Evolutionary conservation across 2,888 invertebrate species (phyloP), one percentile per base, ranked within the genome.

Genomic region (Mamestra brassicae): DNA sequence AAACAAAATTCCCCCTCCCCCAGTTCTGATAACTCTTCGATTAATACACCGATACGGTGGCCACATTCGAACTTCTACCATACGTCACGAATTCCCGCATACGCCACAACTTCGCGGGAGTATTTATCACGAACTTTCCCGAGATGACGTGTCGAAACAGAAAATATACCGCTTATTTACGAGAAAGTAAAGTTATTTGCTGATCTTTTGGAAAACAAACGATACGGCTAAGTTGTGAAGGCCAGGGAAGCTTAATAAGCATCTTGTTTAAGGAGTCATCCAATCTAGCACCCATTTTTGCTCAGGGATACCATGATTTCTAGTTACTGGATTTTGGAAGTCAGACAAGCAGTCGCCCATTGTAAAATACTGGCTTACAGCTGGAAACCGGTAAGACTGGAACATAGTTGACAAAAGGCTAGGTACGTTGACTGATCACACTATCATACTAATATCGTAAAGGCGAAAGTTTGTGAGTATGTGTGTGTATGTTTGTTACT

Each of bases 121-220:
- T 74, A 78, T 81, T 78, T 82, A 78, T 81, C 81, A 71, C 65
- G 34, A 81, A 78, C 55, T 82, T 81, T 11, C 5, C 71, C 57
- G 38, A 73, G 71, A 78, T 74, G 82, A 74, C 74, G 78, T 74
- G 82, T 69, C 65, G 82, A 82, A 71, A 74, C 63, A 26, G 54
- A 71, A 74, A 81, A 82, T 78, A 67, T 71, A 74, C 65, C 61
- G 62, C 45, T 62, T 78, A 57, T 73, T 68, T 69, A 81, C 64
- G 67, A 57, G 17, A 47, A 13, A 78, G 50, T 45, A 65, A 78
- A 74, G 68, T 74, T 82, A 26, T 58, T 57, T 55, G 57, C 55
- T 74, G 66, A 58, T 81, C 57, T 81, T 64, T 36, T 47, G 60
- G 55, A 57, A 65, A 80, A 81, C 61, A 61, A 61, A 61, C 38